These are phyloP conservation scores for Myrmecobius fasciatus DNA, from an alignment of 2,113 vertebrate species.

Conservation along the genomic window DNA sequence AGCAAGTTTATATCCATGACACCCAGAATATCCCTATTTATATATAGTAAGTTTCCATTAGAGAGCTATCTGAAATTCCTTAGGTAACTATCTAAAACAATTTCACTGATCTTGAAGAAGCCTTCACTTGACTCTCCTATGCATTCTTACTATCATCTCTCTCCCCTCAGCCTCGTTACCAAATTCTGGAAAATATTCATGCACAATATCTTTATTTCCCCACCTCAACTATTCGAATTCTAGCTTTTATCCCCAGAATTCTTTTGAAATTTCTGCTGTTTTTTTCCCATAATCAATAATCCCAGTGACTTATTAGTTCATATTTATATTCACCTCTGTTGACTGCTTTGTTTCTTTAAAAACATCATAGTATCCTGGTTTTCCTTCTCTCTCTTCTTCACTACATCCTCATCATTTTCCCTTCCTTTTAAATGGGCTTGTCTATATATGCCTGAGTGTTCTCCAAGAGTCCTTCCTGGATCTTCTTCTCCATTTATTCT, in stretches of 20 bases:
- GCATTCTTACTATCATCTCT: neutral
- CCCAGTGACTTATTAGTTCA: neutral
- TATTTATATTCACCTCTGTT: neutral
- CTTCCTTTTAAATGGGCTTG: neutral
- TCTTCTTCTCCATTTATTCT: neutral
- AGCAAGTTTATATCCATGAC: neutral
- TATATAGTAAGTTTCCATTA: neutral
- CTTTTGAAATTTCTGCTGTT: neutral
- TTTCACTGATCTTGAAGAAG: neutral
- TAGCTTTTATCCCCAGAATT: neutral
- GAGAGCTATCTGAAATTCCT: neutral
- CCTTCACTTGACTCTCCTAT: neutral
- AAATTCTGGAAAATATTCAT: neutral
- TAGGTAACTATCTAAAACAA: neutral
- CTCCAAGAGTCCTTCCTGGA: neutral
- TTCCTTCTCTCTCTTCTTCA: neutral
- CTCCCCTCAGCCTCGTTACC: neutral
- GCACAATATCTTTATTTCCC: neutral
- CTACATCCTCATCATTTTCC: neutral
- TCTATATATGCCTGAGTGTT: neutral
- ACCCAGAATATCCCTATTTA: neutral
- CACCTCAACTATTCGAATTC: neutral
- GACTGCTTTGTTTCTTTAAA: neutral
- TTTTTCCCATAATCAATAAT: neutral
- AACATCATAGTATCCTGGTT: neutral